These are phyloP conservation scores for Cygnus olor DNA, from an alignment of 2,797 vertebrate genomes.

Conservation along the genomic window DNA sequence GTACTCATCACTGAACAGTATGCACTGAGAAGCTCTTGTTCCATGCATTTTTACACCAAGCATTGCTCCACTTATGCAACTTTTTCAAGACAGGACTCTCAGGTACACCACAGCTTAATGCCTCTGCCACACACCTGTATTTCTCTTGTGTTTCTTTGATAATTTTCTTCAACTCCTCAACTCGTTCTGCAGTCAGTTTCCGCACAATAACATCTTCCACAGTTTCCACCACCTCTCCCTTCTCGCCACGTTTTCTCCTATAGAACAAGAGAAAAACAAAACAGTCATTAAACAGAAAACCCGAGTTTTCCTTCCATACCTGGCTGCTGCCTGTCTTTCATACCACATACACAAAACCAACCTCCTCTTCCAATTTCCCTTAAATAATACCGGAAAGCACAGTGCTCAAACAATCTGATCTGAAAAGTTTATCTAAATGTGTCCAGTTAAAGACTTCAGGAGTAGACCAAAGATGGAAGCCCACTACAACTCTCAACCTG, in stretches of 20 bases:
- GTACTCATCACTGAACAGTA: not conserved
- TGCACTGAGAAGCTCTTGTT: not conserved
- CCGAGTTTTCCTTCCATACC: not conserved
- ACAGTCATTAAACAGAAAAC: not conserved
- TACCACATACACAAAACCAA: not conserved
- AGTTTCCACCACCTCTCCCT: conserved; percentile 95
- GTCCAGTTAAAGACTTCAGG: not conserved
- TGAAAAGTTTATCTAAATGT: not conserved
- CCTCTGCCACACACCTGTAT: conserved; percentile 83
- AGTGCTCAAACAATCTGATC: not conserved
- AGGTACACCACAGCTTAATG: not conserved
- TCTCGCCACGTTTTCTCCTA: conserved; percentile 95
- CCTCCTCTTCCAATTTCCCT: not conserved
- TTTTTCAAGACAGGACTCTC: not conserved
- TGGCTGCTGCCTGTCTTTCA: not conserved
- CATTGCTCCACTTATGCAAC: not conserved
- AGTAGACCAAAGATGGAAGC: not conserved
- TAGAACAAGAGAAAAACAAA: not conserved
- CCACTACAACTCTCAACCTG: not conserved
- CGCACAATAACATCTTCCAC: conserved; percentile 96
- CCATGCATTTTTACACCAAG: not conserved
- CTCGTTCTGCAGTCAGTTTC: conserved; percentile 92
- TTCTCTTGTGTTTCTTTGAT: conserved; percentile 96
- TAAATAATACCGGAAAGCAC: not conserved
- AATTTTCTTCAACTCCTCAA: conserved; percentile 92